A percentile compares a stretch with the other conserved stretches of the same genome.
phyloP scores from a whole-genome alignment of 2,113 vertebrate species.

The Perca fluviatilis region DNA sequence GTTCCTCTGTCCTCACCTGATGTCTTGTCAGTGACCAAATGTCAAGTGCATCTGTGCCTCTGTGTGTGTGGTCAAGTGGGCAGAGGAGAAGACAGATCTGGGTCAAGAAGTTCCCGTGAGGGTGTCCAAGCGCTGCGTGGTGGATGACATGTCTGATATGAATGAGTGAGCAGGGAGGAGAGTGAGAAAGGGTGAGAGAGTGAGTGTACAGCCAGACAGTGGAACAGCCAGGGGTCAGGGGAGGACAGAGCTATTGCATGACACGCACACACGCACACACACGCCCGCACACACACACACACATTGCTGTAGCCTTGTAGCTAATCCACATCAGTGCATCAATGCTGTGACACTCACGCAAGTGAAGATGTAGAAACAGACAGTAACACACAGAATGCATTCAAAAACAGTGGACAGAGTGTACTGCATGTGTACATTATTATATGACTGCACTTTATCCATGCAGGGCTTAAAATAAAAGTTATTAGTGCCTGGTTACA shows the following conservation, averaged over 20 bases:
- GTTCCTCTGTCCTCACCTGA: conserved; percentile 79
- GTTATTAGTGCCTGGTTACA: not conserved
- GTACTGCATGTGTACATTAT: not conserved
- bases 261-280: conserved; percentile 15
- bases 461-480: not conserved
- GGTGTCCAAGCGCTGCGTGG: conserved; percentile 60
- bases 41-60: conserved; percentile 74
- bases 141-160: conserved; percentile 79
- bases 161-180: conserved; percentile 64
- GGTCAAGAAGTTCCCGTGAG: conserved; percentile 81
- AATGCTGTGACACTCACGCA: conserved; percentile 27
- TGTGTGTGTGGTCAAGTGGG: conserved; percentile 69
- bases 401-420: not conserved
- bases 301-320: conserved; percentile 10
- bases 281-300: conserved; percentile 18
- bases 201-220: conserved; percentile 63
- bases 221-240: conserved; percentile 63
- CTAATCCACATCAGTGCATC: conserved; percentile 47
- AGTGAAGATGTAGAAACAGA: not conserved
- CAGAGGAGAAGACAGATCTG: conserved; percentile 77
- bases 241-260: conserved; percentile 55
- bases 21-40: conserved; percentile 81
- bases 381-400: not conserved
- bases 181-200: conserved; percentile 46
- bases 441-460: not conserved